Evolutionary conservation across 2,797 vertebrate genomes (phyloP).

Genomic region (Bradypodion ventrale): DNA sequence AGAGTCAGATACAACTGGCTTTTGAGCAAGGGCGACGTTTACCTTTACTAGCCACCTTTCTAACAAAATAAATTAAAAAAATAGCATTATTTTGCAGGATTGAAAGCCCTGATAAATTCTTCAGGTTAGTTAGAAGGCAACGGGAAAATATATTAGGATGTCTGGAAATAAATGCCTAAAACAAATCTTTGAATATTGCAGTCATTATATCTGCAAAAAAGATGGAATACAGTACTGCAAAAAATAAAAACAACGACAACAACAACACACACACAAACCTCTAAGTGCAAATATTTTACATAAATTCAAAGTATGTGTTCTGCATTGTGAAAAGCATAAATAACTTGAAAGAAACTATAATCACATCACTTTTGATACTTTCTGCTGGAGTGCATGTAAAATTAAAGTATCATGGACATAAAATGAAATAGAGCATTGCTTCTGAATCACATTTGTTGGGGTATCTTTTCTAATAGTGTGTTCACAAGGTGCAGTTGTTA

Average conservation of each 20-base stretch:
- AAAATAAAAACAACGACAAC: too few relatives aligned
- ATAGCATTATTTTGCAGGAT: background rate
- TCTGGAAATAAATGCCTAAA: conserved; percentile 15
- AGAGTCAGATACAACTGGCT: too few relatives aligned
- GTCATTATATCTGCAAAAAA: conserved; percentile 17
- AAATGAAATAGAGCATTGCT: conserved; percentile 4
- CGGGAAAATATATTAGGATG: conserved; percentile 4
- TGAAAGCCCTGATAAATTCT: conserved; percentile 11
- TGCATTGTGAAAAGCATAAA: background rate
- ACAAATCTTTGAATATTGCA: conserved; percentile 31
- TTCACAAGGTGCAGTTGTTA: conserved; percentile 16
- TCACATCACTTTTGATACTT: conserved; percentile 27
- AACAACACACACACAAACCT: too few relatives aligned
- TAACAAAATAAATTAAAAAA: too few relatives aligned
- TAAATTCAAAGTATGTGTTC: background rate
- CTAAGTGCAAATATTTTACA: conserved; percentile 6
- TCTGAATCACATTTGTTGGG: conserved; percentile 26
- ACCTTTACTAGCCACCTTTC: too few relatives aligned
- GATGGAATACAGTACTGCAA: background rate
- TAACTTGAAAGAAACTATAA: conserved; percentile 27
- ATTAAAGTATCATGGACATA: background rate
- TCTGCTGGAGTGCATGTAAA: background rate
- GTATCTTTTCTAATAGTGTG: conserved; percentile 1
- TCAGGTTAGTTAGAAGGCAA: background rate
- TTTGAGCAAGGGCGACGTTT: too few relatives aligned